These are phyloP conservation scores for Ochropleura leucogaster DNA, from an alignment of 2,888 invertebrate species.

Conservation along the genomic window DNA sequence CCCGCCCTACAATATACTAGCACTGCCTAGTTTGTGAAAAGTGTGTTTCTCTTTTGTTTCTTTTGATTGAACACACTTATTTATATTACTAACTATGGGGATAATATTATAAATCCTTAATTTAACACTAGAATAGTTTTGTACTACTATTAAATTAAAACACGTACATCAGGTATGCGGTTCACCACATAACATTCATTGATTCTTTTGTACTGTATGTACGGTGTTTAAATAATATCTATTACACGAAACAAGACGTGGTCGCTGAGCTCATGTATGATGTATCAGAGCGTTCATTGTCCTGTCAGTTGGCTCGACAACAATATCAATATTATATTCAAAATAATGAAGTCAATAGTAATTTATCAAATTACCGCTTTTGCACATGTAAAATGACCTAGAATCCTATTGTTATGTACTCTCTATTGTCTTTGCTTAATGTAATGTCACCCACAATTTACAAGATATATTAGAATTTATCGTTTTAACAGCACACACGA, in stretches of 20 bases:
- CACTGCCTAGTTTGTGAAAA: too few species aligned
- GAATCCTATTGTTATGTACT: conserved; percentile 49
- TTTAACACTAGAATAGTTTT: neutral
- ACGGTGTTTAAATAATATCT: conserved; percentile 63
- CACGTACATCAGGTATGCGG: conserved; percentile 30
- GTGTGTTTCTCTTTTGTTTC: too few species aligned
- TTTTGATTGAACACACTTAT: too few species aligned
- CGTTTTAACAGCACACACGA: conserved; percentile 20
- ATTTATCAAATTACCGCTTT: conserved; percentile 65
- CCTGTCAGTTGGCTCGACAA: conserved; percentile 72
- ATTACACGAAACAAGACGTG: conserved; percentile 67
- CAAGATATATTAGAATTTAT: conserved; percentile 31
- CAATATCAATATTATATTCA: conserved; percentile 72
- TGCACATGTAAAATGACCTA: conserved; percentile 53
- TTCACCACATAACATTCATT: conserved; percentile 44
- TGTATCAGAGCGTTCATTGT: conserved; percentile 73
- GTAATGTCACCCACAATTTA: conserved; percentile 50
- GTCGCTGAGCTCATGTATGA: conserved; percentile 66
- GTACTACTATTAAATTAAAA: conserved; percentile 20
- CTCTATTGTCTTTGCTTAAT: conserved; percentile 56
- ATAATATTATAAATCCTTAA: neutral
- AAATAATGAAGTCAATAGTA: conserved; percentile 62
- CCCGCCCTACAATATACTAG: too few species aligned
- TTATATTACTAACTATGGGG: too few species aligned
- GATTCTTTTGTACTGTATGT: conserved; percentile 56